Evolutionary conservation across 1,140 invertebrate genomes (phyloP).

Genomic region (Adoxophyes honmai): DNA sequence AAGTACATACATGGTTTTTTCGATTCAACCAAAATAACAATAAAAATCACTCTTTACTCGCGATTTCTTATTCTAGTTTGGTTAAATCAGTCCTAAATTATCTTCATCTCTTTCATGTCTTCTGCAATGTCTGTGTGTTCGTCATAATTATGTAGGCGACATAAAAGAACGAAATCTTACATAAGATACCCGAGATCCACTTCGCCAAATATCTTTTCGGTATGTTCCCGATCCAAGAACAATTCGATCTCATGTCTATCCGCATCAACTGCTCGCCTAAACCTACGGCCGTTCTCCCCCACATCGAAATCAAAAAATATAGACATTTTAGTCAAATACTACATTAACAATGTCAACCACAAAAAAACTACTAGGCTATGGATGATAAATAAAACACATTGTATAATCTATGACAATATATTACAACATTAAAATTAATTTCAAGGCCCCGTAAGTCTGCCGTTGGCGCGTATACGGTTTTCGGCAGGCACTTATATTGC

Average conservation of each 20-base stretch:
- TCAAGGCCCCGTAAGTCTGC: not conserved
- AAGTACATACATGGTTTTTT: too few species aligned
- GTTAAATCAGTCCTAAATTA: too few species aligned
- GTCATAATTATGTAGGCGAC: too few species aligned
- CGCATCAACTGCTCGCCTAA: constrained; percentile 57
- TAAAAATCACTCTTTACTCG: too few species aligned
- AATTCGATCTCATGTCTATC: constrained; percentile 52
- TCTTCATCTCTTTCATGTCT: too few species aligned
- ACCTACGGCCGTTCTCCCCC: constrained; percentile 39
- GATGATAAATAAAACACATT: constrained; percentile 32
- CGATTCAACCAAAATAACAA: too few species aligned
- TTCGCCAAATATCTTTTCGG: constrained; percentile 41
- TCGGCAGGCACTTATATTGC: not conserved
- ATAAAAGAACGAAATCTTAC: constrained; percentile 51
- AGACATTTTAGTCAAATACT: constrained; percentile 41
- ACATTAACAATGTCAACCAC: constrained; percentile 2
- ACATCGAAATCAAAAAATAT: constrained; percentile 65
- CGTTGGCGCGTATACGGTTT: not conserved
- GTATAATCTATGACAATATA: constrained; percentile 55
- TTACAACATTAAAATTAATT: constrained; percentile 46
- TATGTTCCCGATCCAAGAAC: constrained; percentile 32
- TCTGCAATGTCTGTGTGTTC: too few species aligned
- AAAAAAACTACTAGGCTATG: constrained; percentile 32
- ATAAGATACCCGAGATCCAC: constrained; percentile 49
- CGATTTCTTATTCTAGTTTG: too few species aligned